Base-by-base conservation (phyloP, 2,888 invertebrate genomes). In the Pinctada fucata region DNA sequence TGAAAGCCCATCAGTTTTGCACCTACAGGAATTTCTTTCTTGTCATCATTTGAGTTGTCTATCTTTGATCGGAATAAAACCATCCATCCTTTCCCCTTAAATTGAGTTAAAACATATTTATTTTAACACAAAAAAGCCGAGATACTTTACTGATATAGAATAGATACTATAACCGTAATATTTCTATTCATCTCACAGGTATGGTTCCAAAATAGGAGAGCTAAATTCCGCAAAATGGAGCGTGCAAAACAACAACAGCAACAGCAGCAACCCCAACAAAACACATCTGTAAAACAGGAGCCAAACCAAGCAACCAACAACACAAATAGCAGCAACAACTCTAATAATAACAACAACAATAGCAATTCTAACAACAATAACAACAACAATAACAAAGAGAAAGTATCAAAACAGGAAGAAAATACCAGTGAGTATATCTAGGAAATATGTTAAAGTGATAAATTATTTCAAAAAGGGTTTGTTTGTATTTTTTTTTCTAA, bases 221-320 rank as follows among this genome's bases (percentile, higher is more conserved):
- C 92, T 2, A 92, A 92, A 82, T 92, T 92, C 86, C 83, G 92
- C 58, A 92, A 92, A 85, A 90, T 92, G 90, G 92, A 92, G 82
- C 74, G 92, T 70, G 89, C 91, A 75, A 92, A 92, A 84, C 91
- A 92, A 75, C 91, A 91, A 71, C 90, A 90, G 70, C 89, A 90
- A 75, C 86, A 86, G 13, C 81, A 79, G 49, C 83, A 78, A 47
- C 82, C 84, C 68, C 84, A 83, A 47, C 83, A 83, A 65, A 83
- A 81, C 71, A 83, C 85, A 13, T 75, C 85, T 50, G 83, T 86
- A 3, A 86, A 86, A 80, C 86, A 86, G 64, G 86, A 86, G 69
- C 83, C 82, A 72, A 84, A 81, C 80, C 86, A 86, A 52, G 85
- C 85, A 69, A 82, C 82, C 72, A 84, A 81, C 80, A 81, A 74